These are phyloP conservation scores for Trogon surrucura DNA, from an alignment of 2,113 vertebrate genomes.

Conservation along the genomic window DNA sequence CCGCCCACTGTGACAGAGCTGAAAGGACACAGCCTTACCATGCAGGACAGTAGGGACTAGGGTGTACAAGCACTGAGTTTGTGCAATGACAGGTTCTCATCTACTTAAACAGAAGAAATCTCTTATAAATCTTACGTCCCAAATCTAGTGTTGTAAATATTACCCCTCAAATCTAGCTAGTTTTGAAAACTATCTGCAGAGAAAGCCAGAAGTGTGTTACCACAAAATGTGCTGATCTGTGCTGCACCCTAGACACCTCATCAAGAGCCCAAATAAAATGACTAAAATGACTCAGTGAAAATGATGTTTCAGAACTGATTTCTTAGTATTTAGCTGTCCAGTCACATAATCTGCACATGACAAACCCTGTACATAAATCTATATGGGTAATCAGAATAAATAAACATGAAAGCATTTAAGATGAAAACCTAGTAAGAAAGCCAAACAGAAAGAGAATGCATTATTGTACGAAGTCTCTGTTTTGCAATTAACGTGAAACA, in stretches of 20 bases:
- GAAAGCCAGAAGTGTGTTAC: neutral
- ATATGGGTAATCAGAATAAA: neutral
- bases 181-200: neutral
- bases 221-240: fast-evolving
- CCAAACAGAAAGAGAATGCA: neutral
- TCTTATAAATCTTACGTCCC: neutral
- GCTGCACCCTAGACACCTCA: neutral
- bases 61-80: neutral
- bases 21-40: neutral
- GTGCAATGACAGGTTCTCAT: neutral
- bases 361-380: neutral
- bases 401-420: neutral
- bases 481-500: neutral
- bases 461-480: neutral
- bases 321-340: neutral
- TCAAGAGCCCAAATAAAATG: neutral
- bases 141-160: neutral
- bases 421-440: neutral
- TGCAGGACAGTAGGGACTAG: fast-evolving
- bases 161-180: no score
- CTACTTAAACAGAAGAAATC: neutral
- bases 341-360: neutral
- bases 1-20: neutral
- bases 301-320: neutral
- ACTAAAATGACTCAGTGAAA: neutral